Evolutionary conservation across 1,140 invertebrate genomes (phyloP).

Genomic region (Bombus superbus): DNA sequence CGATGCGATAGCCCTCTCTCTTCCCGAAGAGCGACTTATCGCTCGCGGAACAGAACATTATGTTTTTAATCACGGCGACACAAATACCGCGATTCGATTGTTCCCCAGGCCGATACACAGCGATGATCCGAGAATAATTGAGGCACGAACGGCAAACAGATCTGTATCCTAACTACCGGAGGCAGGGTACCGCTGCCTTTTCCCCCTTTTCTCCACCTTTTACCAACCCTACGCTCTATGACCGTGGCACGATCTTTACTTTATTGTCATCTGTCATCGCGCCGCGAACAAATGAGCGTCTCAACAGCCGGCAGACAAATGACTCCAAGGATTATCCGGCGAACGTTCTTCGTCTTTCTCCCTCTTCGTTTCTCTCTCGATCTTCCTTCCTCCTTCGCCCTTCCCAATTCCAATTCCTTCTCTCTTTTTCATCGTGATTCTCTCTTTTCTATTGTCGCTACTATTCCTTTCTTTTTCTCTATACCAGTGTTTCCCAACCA

Average conservation of each 20-base stretch:
- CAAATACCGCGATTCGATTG: constrained; percentile 65
- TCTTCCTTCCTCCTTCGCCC: constrained; percentile 21
- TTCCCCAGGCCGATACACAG: constrained; percentile 73
- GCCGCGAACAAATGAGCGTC: constrained; percentile 78
- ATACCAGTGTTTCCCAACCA: neutral
- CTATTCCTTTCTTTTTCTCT: neutral
- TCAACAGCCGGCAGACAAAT: constrained; percentile 77
- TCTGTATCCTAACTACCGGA: constrained; percentile 55
- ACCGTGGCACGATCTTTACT: constrained; percentile 70
- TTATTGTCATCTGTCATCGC: constrained; percentile 82
- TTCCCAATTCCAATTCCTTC: neutral
- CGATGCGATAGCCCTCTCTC: too few species aligned
- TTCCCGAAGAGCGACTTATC: neutral
- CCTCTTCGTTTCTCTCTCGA: neutral
- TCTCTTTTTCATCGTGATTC: neutral
- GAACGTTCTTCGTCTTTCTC: constrained; percentile 68
- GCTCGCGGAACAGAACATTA: constrained; percentile 38
- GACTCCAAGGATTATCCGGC: constrained; percentile 79
- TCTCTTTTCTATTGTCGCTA: neutral
- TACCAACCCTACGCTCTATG: constrained; percentile 31
- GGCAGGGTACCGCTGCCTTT: constrained; percentile 13
- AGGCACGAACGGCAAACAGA: constrained; percentile 81
- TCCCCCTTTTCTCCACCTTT: neutral
- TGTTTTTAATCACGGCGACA: constrained; percentile 64
- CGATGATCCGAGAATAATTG: constrained; percentile 83